Percentiles rank a stretch among this genome's conserved stretches.
phyloP scores from a whole-genome alignment of 2,113 vertebrate species.

The Pelmatolapia mariae region DNA sequence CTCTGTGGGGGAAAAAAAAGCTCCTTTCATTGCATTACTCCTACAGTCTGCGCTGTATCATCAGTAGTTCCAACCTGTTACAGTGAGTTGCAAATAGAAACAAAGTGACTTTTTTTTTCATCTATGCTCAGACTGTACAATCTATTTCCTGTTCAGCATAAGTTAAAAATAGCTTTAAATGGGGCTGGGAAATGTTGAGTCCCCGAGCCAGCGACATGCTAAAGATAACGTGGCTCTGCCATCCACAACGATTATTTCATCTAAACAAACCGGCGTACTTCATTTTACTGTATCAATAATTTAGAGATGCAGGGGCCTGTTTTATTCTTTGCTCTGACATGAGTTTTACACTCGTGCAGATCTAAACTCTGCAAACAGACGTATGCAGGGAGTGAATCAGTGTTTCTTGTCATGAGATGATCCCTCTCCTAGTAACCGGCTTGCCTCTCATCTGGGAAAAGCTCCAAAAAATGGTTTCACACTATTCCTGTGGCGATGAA shows the following conservation, averaged over 20 bases:
- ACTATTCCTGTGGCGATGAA: not conserved
- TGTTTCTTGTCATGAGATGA: constrained; percentile 11
- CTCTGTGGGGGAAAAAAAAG: not conserved
- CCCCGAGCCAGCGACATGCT: constrained; percentile 20
- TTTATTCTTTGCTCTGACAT: constrained; percentile 29
- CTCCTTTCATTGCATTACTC: not conserved
- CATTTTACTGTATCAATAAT: constrained; percentile 50
- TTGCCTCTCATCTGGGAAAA: not conserved
- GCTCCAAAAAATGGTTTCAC: not conserved
- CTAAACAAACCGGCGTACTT: constrained; percentile 40
- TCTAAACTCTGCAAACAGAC: not conserved
- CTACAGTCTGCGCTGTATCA: not conserved
- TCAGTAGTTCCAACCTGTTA: not conserved
- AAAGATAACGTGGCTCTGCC: constrained; percentile 35
- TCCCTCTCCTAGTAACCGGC: not conserved
- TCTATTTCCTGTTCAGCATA: constrained; percentile 31
- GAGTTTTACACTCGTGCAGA: constrained; percentile 31
- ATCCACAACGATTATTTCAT: constrained; percentile 20
- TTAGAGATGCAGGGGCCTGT: constrained; percentile 24
- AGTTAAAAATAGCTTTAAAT: constrained; percentile 58
- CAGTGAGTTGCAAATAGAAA: constrained; percentile 36
- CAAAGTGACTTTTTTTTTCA: constrained; percentile 28
- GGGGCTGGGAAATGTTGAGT: constrained; percentile 23
- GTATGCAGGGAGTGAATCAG: constrained; percentile 13
- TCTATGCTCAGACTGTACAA: constrained; percentile 25